A percentile compares a stretch with the other conserved stretches of the same genome.
These are phyloP conservation scores for Neodiprion lecontei DNA, from an alignment of 1,140 invertebrate species.

Conservation along the genomic window DNA sequence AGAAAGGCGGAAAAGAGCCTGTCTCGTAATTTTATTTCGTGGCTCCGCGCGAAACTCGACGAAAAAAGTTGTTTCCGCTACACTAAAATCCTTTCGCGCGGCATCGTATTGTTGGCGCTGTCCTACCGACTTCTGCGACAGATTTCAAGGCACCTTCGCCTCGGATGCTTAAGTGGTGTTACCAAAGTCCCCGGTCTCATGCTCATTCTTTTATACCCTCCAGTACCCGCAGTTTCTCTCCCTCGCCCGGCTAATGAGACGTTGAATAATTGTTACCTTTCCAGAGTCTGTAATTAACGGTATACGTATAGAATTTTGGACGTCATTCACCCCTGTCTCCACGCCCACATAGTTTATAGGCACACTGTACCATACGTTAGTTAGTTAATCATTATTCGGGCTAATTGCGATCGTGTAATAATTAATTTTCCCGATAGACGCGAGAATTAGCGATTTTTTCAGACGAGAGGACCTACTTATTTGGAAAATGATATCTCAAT, in stretches of 20 bases:
- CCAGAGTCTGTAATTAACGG: background rate
- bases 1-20: slow-evolving; percentile 9
- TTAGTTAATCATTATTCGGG: no score
- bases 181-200: background rate
- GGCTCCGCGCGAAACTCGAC: slow-evolving; percentile 35
- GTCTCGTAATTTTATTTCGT: slow-evolving; percentile 42
- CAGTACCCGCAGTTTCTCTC: background rate
- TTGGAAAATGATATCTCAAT: no score
- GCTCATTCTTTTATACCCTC: background rate
- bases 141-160: background rate
- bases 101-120: slow-evolving; percentile 4
- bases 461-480: no score
- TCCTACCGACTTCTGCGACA: background rate
- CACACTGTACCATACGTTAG: no score
- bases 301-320: background rate
- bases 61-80: slow-evolving; percentile 35
- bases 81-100: slow-evolving; percentile 42
- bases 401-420: no score
- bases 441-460: no score
- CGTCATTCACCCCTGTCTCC: background rate
- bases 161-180: background rate
- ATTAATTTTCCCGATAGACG: no score
- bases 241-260: background rate
- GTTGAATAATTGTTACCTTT: background rate
- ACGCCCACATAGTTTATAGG: no score